Base-by-base conservation (phyloP, 2,113 vertebrate species). In the Pseudopodoces humilis region DNA sequence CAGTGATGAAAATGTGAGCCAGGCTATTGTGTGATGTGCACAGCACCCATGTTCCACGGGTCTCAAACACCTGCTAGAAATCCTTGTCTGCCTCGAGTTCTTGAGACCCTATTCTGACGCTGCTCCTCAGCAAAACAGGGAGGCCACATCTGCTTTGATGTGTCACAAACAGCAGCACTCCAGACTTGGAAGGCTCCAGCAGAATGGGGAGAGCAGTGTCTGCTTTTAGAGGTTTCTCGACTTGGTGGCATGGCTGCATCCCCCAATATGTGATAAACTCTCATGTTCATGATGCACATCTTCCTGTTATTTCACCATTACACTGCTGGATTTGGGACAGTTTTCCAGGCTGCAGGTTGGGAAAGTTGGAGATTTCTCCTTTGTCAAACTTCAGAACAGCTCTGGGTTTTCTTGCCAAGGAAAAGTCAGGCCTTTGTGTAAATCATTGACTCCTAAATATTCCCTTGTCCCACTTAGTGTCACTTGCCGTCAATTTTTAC, bases 91-190 rank as follows among this genome's bases (percentile, higher is more conserved):
- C 49, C 37, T 58, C 43, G 9, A 2, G 10, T 53, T 39, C 68
- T 65, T n/a, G 13, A 27, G 59, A 11, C 31, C 43, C 30, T 23
- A 0, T 62, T 63, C 35, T 59, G 58, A 41, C 5, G 1, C 65
- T 68, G 85, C 55, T 24, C 2, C 70, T 82, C 39, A 52, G 0
- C 16, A 35, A 63, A 59, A 33, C 1, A 41, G 59, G 28, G 76
- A 43, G 78, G 39, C 33, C 46, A 4, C 5, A 0, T 58, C 47
- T 11, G 2, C 0, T 24, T 9, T 15, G 55, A 21, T 0, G 0
- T 59, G 31, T 56, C 74, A 15, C 82, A 52, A 31, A 1, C 13
- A 49, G 58, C 90, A 85, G 60, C 46, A 10, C 39, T 28, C 20
- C 22, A 25, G 67, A 28, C 30, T 52, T 7, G 11, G 27, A 41